phyloP scores from a whole-genome alignment of 2,113 vertebrate genomes.

The Protomyctophum bolini region DNA sequence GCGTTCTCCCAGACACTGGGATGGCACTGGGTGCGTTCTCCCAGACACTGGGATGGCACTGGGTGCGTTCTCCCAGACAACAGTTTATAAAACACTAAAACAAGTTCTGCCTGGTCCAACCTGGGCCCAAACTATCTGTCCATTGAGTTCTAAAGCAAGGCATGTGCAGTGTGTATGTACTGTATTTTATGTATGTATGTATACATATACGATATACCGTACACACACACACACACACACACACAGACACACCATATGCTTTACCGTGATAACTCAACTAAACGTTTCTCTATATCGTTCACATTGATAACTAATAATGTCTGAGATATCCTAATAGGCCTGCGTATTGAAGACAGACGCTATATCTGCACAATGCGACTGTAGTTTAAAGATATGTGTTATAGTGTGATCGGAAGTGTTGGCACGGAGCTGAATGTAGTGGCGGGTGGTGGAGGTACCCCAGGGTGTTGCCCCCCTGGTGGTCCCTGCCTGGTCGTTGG shows the following conservation, averaged over 20 bases:
- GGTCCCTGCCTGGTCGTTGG: no score
- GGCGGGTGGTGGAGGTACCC: no score
- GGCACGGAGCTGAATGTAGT: conserved; percentile 42
- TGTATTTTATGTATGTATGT: no score
- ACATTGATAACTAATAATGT: conserved; percentile 43
- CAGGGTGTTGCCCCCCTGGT: no score
- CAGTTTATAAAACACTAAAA: conserved; percentile 17
- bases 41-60: conserved; percentile 3
- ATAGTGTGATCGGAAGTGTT: conserved; percentile 18
- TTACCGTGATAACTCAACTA: conserved; percentile 55
- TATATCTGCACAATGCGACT: conserved; percentile 51
- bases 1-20: conserved; percentile 24
- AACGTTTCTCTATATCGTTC: conserved; percentile 51
- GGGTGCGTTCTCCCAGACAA: conserved; percentile 23
- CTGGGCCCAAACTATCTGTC: conserved; percentile 17
- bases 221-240: no score
- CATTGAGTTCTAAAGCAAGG: conserved; percentile 36
- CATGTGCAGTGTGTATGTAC: conserved; percentile 2
- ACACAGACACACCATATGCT: conserved; percentile 20
- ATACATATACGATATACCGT: no score
- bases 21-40: conserved; percentile 8
- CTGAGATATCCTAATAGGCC: conserved; percentile 33
- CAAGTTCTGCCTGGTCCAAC: conserved; percentile 27
- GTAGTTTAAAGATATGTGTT: conserved; percentile 30
- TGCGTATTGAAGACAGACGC: conserved; percentile 39